These are phyloP conservation scores for Coronaproctus castanopsis DNA, from an alignment of 2,888 invertebrate genomes.

Conservation along the genomic window DNA sequence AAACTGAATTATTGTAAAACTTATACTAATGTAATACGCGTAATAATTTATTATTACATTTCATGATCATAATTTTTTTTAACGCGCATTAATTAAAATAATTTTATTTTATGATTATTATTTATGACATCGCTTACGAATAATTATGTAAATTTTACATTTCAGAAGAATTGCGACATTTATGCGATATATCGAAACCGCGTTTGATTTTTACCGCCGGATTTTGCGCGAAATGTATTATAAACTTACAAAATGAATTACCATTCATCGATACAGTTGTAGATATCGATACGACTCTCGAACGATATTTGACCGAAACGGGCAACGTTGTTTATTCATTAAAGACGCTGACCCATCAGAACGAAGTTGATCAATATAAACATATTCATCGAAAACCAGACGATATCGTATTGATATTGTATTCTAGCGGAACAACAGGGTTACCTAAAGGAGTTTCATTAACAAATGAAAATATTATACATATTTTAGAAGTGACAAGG, in stretches of 20 bases:
- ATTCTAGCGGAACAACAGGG: slow-evolving; percentile 58
- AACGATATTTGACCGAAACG: too few relatives aligned
- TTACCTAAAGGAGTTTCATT: slow-evolving; percentile 61
- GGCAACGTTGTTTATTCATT: neutral
- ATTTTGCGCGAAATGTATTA: neutral
- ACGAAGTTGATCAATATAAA: neutral
- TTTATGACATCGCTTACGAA: too few relatives aligned
- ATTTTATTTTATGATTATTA: too few relatives aligned
- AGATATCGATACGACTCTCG: neutral
- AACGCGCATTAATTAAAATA: too few relatives aligned
- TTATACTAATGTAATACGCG: too few relatives aligned
- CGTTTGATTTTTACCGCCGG: neutral
- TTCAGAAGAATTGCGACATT: neutral
- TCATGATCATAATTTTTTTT: too few relatives aligned
- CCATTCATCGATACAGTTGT: neutral
- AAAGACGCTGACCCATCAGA: neutral
- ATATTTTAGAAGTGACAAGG: neutral
- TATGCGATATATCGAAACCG: neutral
- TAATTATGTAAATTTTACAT: too few relatives aligned
- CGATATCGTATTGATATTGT: slow-evolving; percentile 31
- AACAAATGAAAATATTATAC: slow-evolving; percentile 37
- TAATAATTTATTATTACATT: too few relatives aligned
- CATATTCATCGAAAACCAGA: slow-evolving; percentile 14
- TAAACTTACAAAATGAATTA: neutral
- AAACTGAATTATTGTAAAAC: too few relatives aligned